Conservation (phyloP, 2,888 invertebrate species). For the Chymomyza fuscimana region DNA sequence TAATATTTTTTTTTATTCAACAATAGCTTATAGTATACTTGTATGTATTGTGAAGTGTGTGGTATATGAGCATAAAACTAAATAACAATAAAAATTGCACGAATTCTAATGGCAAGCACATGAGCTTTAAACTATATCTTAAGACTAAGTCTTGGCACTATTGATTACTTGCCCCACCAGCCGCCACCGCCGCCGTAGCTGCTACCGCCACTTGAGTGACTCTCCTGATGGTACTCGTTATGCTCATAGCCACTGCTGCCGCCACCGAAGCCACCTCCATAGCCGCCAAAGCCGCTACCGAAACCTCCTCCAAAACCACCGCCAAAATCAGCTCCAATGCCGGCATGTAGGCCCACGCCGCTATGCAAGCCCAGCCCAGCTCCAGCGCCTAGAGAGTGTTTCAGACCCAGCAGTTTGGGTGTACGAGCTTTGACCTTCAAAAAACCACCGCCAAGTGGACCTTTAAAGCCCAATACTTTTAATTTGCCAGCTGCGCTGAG, state of each 20-base stretch:
- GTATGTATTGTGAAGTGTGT: not conserved
- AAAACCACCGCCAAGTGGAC: conserved; percentile 68
- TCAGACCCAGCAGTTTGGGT: conserved; percentile 70
- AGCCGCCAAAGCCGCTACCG: conserved; percentile 31
- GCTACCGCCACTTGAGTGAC: conserved; percentile 59
- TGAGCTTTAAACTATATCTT: conserved; percentile 10
- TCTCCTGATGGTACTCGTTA: conserved; percentile 54
- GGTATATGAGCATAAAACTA: conserved; percentile 50
- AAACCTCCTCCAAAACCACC: conserved; percentile 39
- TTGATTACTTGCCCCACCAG: conserved; percentile 55
- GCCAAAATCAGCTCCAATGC: conserved; percentile 1
- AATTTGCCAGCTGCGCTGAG: conserved; percentile 58
- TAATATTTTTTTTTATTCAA: not conserved
- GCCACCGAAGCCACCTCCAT: conserved; percentile 30
- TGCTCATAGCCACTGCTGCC: conserved; percentile 56
- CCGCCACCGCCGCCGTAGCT: conserved; percentile 41
- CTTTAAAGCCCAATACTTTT: conserved; percentile 67
- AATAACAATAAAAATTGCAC: conserved; percentile 47
- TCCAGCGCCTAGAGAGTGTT: conserved; percentile 53
- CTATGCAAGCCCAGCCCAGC: conserved; percentile 24
- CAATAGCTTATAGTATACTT: conserved; percentile 19
- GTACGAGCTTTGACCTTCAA: conserved; percentile 61
- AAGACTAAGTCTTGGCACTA: not conserved
- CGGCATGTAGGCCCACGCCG: conserved; percentile 32
- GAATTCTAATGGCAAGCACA: conserved; percentile 32